Evolutionary conservation across 2,797 vertebrate species (phyloP).

Genomic region (Hemibagrus guttatus): DNA sequence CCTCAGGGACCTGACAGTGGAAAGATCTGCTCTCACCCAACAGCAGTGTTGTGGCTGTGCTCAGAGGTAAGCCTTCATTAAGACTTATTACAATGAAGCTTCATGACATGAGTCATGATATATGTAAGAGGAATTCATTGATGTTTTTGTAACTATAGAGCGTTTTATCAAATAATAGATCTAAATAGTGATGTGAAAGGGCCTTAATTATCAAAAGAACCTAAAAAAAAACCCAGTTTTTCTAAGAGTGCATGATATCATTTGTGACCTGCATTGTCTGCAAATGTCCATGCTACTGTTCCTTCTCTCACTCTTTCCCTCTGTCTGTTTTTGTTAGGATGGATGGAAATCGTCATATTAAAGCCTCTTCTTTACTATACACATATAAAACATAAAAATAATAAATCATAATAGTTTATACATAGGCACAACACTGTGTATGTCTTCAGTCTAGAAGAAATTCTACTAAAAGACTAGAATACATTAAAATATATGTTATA

Average conservation of each 20-base stretch:
- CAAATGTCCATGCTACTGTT: conserved; percentile 27
- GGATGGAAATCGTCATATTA: conserved; percentile 11
- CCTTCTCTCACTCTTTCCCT: not conserved
- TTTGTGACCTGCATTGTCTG: conserved; percentile 14
- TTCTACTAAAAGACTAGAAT: not conserved
- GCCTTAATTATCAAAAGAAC: not conserved
- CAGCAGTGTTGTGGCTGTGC: conserved; percentile 18
- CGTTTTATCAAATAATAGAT: too few relatives aligned
- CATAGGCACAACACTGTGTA: conserved; percentile 1
- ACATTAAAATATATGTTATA: not conserved
- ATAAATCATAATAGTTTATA: conserved; percentile 22
- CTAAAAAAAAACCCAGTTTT: not conserved
- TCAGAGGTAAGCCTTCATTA: conserved; percentile 28
- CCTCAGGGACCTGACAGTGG: conserved; percentile 13
- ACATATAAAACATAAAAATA: not conserved
- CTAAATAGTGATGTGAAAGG: not conserved
- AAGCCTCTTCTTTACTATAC: not conserved
- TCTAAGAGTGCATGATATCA: not conserved
- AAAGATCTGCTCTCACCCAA: not conserved
- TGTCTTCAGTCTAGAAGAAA: not conserved
- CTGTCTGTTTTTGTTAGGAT: conserved; percentile 25
- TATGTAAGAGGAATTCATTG: not conserved
- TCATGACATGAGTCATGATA: not conserved
- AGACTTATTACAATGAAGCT: not conserved
- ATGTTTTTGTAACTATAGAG: not conserved